Conservation (phyloP, 2,113 vertebrate genomes). For the Harpagus bidentatus region DNA sequence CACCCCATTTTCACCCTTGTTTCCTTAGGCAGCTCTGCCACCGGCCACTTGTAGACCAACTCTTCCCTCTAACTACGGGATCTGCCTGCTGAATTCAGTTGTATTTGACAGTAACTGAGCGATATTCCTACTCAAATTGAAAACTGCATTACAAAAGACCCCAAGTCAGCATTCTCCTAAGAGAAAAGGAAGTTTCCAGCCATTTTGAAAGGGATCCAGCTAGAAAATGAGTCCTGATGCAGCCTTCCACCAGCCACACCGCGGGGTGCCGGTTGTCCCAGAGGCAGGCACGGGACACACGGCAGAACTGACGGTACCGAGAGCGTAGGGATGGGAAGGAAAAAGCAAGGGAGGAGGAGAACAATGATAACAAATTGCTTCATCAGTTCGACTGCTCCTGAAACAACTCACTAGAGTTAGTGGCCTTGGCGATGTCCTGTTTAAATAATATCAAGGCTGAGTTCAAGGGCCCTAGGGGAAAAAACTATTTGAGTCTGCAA, state of each 20-base stretch:
- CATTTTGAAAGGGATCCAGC: background rate
- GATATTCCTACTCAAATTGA: background rate
- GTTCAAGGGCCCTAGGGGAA: background rate
- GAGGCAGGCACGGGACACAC: rapidly evolving
- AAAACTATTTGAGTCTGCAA: conserved; percentile 41
- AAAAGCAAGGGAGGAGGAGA: background rate
- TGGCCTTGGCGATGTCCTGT: conserved; percentile 21
- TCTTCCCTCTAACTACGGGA: background rate
- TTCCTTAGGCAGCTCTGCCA: background rate
- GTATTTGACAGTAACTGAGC: background rate
- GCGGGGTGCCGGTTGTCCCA: background rate
- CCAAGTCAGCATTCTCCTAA: background rate
- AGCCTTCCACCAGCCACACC: background rate
- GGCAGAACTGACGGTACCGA: background rate
- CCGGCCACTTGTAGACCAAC: background rate
- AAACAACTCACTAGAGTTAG: background rate
- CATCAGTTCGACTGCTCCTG: background rate
- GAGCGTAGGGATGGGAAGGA: background rate
- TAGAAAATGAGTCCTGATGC: background rate
- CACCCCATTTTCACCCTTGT: background rate
- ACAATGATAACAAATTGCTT: background rate
- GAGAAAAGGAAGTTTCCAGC: background rate
- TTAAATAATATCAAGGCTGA: conserved; percentile 46
- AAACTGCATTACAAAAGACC: background rate
- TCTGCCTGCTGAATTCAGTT: background rate